Evolutionary conservation across 2,888 invertebrate species (phyloP).

Genomic region (Scaptomyza flava): DNA sequence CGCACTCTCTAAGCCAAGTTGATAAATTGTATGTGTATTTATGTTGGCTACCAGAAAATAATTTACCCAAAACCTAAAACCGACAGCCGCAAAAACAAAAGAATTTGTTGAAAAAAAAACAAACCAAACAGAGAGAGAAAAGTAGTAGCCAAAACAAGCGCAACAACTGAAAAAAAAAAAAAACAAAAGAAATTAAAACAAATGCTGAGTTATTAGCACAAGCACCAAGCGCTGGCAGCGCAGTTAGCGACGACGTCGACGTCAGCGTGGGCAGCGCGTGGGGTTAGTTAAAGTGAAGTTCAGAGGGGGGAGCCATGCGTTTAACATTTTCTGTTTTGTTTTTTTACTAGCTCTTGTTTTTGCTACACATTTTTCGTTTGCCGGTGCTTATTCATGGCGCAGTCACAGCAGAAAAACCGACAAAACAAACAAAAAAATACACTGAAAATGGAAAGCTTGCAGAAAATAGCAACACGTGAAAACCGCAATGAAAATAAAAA

Average conservation of each 20-base stretch:
- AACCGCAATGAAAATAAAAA: constrained; percentile 60
- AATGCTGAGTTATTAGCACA: constrained; percentile 76
- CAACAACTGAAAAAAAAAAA: constrained; percentile 24
- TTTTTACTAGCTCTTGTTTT: constrained; percentile 2
- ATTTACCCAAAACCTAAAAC: constrained; percentile 72
- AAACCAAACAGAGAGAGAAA: constrained; percentile 32
- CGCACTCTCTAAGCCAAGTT: constrained; percentile 61
- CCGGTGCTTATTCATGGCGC: constrained; percentile 59
- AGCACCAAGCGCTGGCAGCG: constrained; percentile 37
- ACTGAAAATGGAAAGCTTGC: constrained; percentile 48
- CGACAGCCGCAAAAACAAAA: constrained; percentile 46
- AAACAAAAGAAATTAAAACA: constrained; percentile 50
- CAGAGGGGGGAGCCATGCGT: constrained; percentile 17
- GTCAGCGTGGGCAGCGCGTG: constrained; percentile 32
- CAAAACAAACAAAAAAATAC: constrained; percentile 24
- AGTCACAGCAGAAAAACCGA: constrained; percentile 47
- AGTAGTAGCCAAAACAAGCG: constrained; percentile 20
- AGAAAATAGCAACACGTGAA: constrained; percentile 73
- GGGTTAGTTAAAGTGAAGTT: constrained; percentile 23
- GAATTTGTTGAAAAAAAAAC: constrained; percentile 49
- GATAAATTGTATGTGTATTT: constrained; percentile 74
- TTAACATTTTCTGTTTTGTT: not conserved
- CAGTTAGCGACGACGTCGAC: constrained; percentile 12
- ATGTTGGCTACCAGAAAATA: constrained; percentile 73
- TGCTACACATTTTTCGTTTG: constrained; percentile 41